A percentile compares a stretch with the other conserved stretches of the same genome.
Conservation (phyloP, 2,797 vertebrate genomes). For the Hephaestus fuliginosus region DNA sequence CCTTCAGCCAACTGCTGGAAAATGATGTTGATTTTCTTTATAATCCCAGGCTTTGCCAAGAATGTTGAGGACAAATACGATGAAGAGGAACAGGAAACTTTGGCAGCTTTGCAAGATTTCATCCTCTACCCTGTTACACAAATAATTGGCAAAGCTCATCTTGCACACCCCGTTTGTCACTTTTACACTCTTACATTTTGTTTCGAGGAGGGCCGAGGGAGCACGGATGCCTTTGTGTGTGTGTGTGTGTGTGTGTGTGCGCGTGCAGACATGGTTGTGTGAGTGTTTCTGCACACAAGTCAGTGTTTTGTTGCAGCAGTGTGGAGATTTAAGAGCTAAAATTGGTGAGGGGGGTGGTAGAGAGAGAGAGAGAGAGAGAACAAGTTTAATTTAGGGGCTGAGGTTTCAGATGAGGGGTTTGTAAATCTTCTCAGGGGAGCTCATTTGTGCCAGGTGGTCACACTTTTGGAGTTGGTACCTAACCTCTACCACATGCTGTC, state of each 20-base stretch:
- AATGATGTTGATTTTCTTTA: slow-evolving; percentile 56
- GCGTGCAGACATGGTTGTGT: background rate
- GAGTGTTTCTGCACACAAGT: slow-evolving; percentile 8
- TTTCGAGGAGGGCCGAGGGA: background rate
- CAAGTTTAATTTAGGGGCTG: slow-evolving; percentile 24
- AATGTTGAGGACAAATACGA: slow-evolving; percentile 62
- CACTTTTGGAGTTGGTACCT: slow-evolving; percentile 67
- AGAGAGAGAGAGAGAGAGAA: slow-evolving; percentile 1
- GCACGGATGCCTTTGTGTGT: slow-evolving; percentile 24
- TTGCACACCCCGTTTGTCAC: slow-evolving; percentile 67
- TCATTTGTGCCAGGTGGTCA: slow-evolving; percentile 76
- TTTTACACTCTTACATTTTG: slow-evolving; percentile 59
- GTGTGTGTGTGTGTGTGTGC: slow-evolving; percentile 9
- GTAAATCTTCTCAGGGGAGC: slow-evolving; percentile 73
- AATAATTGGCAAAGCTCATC: slow-evolving; percentile 57
- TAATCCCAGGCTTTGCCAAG: slow-evolving; percentile 66
- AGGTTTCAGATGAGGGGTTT: slow-evolving; percentile 64
- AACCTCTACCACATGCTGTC: slow-evolving; percentile 76
- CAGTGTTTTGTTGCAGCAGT: slow-evolving; percentile 32
- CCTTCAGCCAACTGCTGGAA: slow-evolving; percentile 47
- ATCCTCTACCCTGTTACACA: slow-evolving; percentile 55
- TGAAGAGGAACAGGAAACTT: slow-evolving; percentile 62
- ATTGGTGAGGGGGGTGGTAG: background rate
- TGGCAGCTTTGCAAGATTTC: slow-evolving; percentile 59
- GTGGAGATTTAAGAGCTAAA: slow-evolving; percentile 42